These are phyloP conservation scores for Entelurus aequoreus DNA, from an alignment of 2,113 vertebrate genomes.

Conservation along the genomic window DNA sequence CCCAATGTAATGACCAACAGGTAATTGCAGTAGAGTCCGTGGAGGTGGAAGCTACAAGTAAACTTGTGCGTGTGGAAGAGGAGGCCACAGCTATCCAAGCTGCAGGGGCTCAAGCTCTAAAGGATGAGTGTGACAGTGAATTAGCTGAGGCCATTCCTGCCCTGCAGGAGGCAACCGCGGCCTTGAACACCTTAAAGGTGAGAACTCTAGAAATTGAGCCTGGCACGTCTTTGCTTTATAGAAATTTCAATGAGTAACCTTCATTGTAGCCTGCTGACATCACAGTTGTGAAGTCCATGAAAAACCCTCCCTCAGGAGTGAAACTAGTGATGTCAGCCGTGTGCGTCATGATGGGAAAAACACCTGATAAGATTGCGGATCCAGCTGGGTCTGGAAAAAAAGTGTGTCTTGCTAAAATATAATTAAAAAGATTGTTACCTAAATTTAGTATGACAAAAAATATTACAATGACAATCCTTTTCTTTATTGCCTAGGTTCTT, in stretches of 20 bases:
- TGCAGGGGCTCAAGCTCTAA: slow-evolving; percentile 82
- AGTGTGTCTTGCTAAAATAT: slow-evolving; percentile 63
- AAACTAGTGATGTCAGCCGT: slow-evolving; percentile 94
- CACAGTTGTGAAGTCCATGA: slow-evolving; percentile 95
- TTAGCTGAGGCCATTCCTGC: slow-evolving; percentile 88
- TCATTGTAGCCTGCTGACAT: slow-evolving; percentile 84
- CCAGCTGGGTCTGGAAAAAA: slow-evolving; percentile 82
- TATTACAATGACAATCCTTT: neutral
- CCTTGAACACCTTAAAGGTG: slow-evolving; percentile 90
- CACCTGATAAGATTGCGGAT: slow-evolving; percentile 84
- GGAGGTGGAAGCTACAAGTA: slow-evolving; percentile 89
- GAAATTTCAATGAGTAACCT: slow-evolving; percentile 1
- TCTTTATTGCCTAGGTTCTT: slow-evolving; percentile 69
- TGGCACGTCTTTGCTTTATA: neutral
- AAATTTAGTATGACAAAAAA: no score
- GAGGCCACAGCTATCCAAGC: slow-evolving; percentile 86
- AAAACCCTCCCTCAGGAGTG: slow-evolving; percentile 91
- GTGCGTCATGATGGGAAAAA: slow-evolving; percentile 93
- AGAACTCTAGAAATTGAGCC: neutral
- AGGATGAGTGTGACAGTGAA: slow-evolving; percentile 91
- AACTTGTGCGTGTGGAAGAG: slow-evolving; percentile 87
- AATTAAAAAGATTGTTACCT: neutral
- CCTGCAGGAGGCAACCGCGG: slow-evolving; percentile 84
- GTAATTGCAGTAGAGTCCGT: slow-evolving; percentile 86
- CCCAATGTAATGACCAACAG: slow-evolving; percentile 53